Evolutionary conservation across 2,113 vertebrate species (phyloP).

Genomic region (Megaceryle torquata): DNA sequence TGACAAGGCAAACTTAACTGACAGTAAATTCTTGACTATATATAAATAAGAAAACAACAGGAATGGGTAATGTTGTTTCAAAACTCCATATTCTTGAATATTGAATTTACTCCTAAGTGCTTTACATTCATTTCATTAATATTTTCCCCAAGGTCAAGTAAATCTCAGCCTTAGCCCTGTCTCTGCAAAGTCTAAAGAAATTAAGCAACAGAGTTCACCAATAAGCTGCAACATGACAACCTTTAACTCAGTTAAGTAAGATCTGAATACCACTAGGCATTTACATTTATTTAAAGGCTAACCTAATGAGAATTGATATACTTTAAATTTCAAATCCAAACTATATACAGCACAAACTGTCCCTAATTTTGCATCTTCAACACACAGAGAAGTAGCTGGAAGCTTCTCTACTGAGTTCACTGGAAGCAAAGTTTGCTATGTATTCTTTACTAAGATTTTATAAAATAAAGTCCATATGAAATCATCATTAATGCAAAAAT

Average conservation of each 20-base stretch:
- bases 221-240: background rate
- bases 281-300: background rate
- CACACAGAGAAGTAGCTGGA: background rate
- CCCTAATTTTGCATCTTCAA: conserved; percentile 5
- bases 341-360: background rate
- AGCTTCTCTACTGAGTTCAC: background rate
- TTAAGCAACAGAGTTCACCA: conserved; percentile 8
- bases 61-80: background rate
- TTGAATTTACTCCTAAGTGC: background rate
- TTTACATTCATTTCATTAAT: background rate
- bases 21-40: background rate
- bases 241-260: conserved; percentile 39
- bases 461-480: conserved; percentile 28
- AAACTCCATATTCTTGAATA: background rate
- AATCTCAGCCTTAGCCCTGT: background rate
- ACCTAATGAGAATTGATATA: background rate
- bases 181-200: conserved; percentile 9
- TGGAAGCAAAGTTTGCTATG: background rate
- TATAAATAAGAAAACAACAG: background rate
- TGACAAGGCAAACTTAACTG: background rate
- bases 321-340: background rate
- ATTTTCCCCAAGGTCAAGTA: conserved; percentile 1
- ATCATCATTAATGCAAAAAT: conserved; percentile 53
- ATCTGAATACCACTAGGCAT: background rate
- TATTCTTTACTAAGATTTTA: background rate